phyloP scores from a whole-genome alignment of 2,797 vertebrate species.

The Meriones psammophilus region DNA sequence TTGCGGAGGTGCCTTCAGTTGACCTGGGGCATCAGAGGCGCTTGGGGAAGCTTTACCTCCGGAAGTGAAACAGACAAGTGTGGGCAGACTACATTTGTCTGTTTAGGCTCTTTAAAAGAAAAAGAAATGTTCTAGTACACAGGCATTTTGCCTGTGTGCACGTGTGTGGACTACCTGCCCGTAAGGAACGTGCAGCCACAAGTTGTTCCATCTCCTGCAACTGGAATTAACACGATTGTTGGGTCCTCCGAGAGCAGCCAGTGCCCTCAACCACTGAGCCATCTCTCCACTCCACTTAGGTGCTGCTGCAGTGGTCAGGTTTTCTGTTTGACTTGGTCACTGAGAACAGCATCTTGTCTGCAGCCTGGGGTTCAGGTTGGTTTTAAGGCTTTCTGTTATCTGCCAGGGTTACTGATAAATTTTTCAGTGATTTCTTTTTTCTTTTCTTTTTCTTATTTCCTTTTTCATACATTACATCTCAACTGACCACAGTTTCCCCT shows the following conservation, averaged over 20 bases:
- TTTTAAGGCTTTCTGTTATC: constrained; percentile 35
- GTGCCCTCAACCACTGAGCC: not conserved
- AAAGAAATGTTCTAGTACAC: not conserved
- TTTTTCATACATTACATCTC: not conserved
- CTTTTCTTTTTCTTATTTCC: not conserved
- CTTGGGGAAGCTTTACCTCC: constrained; percentile 3
- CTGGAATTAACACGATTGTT: not conserved
- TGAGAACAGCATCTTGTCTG: constrained; percentile 19
- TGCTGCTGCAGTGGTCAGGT: not conserved
- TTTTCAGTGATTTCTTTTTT: constrained; percentile 38
- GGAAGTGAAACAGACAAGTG: constrained; percentile 12
- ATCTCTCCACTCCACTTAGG: not conserved
- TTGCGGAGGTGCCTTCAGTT: constrained; percentile 18
- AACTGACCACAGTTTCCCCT: not conserved
- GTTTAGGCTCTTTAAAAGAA: not conserved
- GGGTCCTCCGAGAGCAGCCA: not conserved
- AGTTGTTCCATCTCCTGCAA: not conserved
- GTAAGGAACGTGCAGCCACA: not conserved
- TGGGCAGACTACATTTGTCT: constrained; percentile 17
- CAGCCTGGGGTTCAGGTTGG: not conserved
- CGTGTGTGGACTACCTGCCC: not conserved
- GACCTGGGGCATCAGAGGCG: not conserved
- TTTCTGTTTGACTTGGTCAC: constrained; percentile 43
- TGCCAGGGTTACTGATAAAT: not conserved
- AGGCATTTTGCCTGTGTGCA: not conserved